Base-by-base conservation (phyloP, 2,113 vertebrate genomes). In the Ciconia stormi region DNA sequence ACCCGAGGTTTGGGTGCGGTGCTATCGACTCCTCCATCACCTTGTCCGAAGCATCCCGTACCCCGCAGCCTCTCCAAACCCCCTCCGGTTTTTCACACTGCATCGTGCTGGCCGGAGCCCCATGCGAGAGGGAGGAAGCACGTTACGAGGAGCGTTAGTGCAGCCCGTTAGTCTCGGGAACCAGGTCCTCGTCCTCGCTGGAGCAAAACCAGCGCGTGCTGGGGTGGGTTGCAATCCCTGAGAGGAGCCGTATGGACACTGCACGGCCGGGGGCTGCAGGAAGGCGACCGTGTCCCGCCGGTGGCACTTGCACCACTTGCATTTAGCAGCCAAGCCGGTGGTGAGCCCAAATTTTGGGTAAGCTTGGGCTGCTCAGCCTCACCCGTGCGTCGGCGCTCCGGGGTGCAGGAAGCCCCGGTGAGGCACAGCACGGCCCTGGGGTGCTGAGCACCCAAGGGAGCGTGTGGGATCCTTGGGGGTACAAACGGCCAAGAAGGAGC, bases 361-460 rank as follows among this genome's bases (percentile, higher is more conserved):
- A 3, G 1, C 21, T 50, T 11, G 50, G 22, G 82, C 62, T 72
- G 56, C 89, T 87, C 65, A 47, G 55, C 36, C 49, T 77, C 70
- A 16, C 21, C 46, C 1, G 0, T 5, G 27, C 2, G 0, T 14
- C 2, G 0, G 1, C 9, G 65, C 25, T 18, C 11, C 61, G 0
- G 9, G 50, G 29, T 4, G 59, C n/a, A 11, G 22, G 25, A 32
- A 82, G 25, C 59, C 50, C 53, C 4, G 2, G 38, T 0, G 1
- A 42, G 58, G 44, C 58, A 65, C 1, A 0, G 50, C 29, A 6
- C 42, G 58, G 81, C 27, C 44, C 55, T 2, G 0, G 29, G 46
- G 46, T 29, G 38, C 59, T 30, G 80, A 67, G 53, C 11, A n/a
- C 42, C 36, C 2, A 1, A 47, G 49, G 53, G 49, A 49, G 21